Conservation (phyloP, 2,113 vertebrate species). For the Dipodomys stephensi region DNA sequence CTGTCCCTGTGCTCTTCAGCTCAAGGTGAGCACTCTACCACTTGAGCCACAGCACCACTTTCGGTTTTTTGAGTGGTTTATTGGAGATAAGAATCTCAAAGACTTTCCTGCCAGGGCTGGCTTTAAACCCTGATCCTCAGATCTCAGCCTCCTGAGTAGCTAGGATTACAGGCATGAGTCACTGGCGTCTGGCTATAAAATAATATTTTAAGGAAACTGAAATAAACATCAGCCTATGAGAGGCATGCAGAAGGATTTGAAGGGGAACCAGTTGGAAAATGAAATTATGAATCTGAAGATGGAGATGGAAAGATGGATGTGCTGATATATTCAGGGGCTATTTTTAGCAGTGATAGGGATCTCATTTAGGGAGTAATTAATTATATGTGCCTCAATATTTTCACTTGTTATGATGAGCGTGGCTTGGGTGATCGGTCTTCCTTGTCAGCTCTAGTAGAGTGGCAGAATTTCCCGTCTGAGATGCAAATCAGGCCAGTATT, state of each 20-base stretch:
- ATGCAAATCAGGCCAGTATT: conserved; percentile 74
- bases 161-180: no score
- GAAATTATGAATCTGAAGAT: neutral
- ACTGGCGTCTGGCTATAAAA: neutral
- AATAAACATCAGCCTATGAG: neutral
- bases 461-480: conserved; percentile 66
- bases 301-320: neutral
- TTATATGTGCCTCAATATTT: conserved; percentile 71
- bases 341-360: conserved; percentile 51
- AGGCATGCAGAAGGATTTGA: neutral
- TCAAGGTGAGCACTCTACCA: no score
- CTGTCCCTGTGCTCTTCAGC: no score
- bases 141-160: no score
- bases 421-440: conserved; percentile 71
- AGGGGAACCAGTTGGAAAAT: neutral
- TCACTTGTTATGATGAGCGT: conserved; percentile 73
- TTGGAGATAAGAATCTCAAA: no score
- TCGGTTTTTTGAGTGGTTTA: no score
- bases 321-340: neutral
- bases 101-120: no score
- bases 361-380: conserved; percentile 73
- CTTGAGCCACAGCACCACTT: no score
- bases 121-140: no score
- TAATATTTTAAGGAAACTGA: neutral
- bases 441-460: conserved; percentile 67